Percentiles rank a stretch among this genome's conserved stretches.
Evolutionary conservation across 1,140 invertebrate genomes (phyloP).

Genomic region (Bombus pyrosoma): DNA sequence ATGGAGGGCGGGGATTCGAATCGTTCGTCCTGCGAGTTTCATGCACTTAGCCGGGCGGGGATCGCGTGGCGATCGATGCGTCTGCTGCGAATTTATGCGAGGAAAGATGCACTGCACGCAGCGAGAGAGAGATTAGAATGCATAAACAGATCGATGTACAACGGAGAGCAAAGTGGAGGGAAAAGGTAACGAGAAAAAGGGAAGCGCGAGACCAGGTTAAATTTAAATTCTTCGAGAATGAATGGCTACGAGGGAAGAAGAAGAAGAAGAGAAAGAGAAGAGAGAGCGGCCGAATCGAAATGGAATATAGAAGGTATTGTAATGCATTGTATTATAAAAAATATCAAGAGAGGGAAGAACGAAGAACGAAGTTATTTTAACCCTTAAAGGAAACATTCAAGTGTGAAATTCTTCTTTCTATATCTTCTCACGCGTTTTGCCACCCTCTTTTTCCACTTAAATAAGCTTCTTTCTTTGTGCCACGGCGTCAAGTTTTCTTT

Average conservation of each 20-base stretch:
- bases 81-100: slow-evolving; percentile 13
- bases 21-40: background rate
- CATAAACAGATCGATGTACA: slow-evolving; percentile 17
- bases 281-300: background rate
- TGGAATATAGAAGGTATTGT: background rate
- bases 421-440: background rate
- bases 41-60: background rate
- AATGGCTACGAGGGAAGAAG: background rate
- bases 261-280: background rate
- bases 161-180: background rate
- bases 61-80: slow-evolving; percentile 10
- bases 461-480: slow-evolving; percentile 15
- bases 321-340: background rate
- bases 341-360: background rate
- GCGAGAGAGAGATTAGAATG: slow-evolving; percentile 12
- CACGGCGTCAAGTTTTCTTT: background rate
- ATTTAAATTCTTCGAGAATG: slow-evolving; percentile 7
- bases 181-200: background rate
- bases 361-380: slow-evolving; percentile 14
- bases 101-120: slow-evolving; percentile 5
- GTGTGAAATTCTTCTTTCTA: slow-evolving; percentile 9
- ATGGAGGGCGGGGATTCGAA: background rate
- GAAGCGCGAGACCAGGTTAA: background rate
- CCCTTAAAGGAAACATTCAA: background rate
- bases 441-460: slow-evolving; percentile 3